Conservation (phyloP, 1,140 invertebrate species). For the Trachymyrmex cornetzi region DNA sequence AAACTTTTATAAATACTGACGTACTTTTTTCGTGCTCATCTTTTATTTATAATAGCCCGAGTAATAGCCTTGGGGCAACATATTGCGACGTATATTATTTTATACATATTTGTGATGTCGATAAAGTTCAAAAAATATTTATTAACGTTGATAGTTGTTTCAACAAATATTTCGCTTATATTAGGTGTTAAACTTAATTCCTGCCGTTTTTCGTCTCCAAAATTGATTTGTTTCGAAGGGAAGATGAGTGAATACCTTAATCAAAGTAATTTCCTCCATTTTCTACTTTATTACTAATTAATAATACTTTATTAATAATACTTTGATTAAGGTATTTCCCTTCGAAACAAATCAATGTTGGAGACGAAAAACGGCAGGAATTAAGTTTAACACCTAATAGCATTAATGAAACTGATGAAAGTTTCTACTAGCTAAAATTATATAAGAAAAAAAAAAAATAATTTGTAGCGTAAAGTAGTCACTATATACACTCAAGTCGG, state of each 20-base stretch:
- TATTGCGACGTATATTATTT: neutral
- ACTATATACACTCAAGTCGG: neutral
- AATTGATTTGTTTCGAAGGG: no score
- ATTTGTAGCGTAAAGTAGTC: neutral
- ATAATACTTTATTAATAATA: no score
- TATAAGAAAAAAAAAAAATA: neutral
- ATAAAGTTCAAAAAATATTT: conserved; percentile 1
- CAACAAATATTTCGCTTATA: neutral
- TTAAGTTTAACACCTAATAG: no score
- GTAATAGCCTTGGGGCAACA: neutral
- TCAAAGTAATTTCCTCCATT: no score
- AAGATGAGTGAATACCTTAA: no score
- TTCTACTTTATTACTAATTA: no score
- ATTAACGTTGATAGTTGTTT: neutral
- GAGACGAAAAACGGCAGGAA: no score
- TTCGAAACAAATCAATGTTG: no score
- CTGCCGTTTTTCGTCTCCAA: no score
- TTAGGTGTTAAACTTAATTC: no score
- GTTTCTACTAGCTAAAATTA: neutral
- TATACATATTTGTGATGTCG: neutral
- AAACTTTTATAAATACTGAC: neutral
- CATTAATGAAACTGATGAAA: neutral
- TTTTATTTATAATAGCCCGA: neutral
- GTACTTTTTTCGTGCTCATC: neutral
- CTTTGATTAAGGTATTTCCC: no score